phyloP scores from a whole-genome alignment of 2,888 invertebrate species.

The Oasisia sp. region DNA sequence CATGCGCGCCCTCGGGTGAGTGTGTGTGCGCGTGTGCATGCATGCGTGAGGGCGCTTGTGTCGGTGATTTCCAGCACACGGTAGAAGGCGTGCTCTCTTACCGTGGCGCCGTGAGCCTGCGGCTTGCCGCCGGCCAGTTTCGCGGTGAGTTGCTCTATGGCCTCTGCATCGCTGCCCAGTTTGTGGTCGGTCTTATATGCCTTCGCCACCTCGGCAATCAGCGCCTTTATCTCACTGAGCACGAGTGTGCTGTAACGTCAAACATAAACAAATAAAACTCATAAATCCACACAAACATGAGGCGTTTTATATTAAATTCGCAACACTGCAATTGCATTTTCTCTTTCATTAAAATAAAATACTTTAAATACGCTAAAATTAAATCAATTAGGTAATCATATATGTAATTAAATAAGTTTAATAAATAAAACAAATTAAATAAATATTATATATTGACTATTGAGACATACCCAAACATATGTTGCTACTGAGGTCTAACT shows the following conservation, averaged over 20 bases:
- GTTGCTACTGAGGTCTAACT: too few relatives aligned
- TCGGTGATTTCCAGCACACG: background rate
- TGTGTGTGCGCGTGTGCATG: background rate
- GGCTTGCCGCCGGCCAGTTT: constrained; percentile 33
- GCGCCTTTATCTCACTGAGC: constrained; percentile 29
- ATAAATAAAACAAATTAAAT: too few relatives aligned
- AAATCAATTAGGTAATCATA: too few relatives aligned
- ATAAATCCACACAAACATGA: too few relatives aligned
- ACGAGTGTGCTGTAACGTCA: constrained; percentile 34
- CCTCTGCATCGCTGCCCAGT: constrained; percentile 26
- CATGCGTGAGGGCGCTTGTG: background rate
- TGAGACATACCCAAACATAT: too few relatives aligned
- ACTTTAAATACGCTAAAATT: too few relatives aligned
- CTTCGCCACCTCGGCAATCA: constrained; percentile 39
- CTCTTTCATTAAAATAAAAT: too few relatives aligned
- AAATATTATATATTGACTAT: too few relatives aligned
- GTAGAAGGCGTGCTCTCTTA: constrained; percentile 13
- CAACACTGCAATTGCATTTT: too few relatives aligned
- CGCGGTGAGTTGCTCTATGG: constrained; percentile 19
- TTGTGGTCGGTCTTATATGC: constrained; percentile 39
- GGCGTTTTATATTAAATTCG: too few relatives aligned
- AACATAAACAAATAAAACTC: background rate
- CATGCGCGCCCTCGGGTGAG: too few relatives aligned
- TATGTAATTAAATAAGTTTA: too few relatives aligned
- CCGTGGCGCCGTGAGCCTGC: constrained; percentile 38